These are phyloP conservation scores for Pseudocheirus occidentalis DNA, from an alignment of 2,797 vertebrate species.

Conservation along the genomic window DNA sequence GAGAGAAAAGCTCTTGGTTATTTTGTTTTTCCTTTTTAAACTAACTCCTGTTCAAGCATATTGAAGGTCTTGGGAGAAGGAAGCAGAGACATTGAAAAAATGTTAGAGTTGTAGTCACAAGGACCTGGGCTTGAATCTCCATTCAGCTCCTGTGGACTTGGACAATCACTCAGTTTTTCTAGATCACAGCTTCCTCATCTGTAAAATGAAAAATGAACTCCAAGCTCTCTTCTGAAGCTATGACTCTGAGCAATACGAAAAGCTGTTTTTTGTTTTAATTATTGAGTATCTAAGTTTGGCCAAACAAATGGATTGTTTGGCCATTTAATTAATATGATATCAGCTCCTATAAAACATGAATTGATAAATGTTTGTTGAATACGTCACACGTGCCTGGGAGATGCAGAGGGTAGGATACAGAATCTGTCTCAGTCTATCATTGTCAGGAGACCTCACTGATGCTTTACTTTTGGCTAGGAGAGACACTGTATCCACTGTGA, in stretches of 20 bases:
- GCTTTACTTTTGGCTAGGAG: neutral
- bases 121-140: neutral
- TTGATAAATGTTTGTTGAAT: neutral
- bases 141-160: neutral
- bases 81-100: neutral
- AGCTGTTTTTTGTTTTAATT: neutral
- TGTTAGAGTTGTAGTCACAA: neutral
- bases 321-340: conserved; percentile 1
- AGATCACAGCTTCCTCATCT: neutral
- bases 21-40: neutral
- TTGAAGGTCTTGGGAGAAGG: neutral
- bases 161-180: neutral
- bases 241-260: neutral
- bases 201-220: neutral
- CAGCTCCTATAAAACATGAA: neutral
- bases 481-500: neutral
- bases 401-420: neutral
- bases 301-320: neutral
- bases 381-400: neutral
- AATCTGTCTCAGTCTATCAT: neutral
- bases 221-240: neutral
- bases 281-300: neutral
- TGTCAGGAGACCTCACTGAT: neutral
- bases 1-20: neutral
- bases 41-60: neutral